A percentile compares a stretch with the other conserved stretches of the same genome.
Evolutionary conservation across 2,797 vertebrate genomes (phyloP).

Genomic region (Botia almorhae): DNA sequence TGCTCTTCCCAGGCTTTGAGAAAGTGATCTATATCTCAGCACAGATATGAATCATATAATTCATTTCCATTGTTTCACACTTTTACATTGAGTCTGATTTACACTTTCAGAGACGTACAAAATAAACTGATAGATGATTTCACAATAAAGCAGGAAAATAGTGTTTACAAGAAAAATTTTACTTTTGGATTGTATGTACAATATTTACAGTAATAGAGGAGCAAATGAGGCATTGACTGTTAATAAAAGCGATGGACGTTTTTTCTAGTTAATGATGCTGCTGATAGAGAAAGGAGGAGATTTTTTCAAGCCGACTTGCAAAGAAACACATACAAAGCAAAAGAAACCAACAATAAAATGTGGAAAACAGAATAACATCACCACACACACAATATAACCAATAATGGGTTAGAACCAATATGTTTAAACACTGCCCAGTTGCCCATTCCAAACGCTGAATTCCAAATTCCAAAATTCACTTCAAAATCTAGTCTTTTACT

Average conservation of each 20-base stretch:
- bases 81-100: constrained; percentile 3
- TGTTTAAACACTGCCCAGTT: no score
- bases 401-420: neutral
- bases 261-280: constrained; percentile 52
- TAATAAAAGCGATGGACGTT: neutral
- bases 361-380: neutral
- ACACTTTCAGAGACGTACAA: constrained; percentile 19
- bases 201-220: neutral
- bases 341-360: neutral
- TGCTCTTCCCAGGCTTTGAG: neutral
- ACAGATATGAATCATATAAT: constrained; percentile 13
- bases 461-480: constrained; percentile 30
- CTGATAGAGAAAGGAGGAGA: constrained; percentile 48
- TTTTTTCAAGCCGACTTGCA: constrained; percentile 45
- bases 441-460: no score
- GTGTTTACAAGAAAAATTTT: neutral
- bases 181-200: neutral
- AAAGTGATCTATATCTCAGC: neutral
- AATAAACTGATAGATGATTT: neutral
- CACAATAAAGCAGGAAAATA: neutral
- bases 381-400: neutral
- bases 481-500: constrained; percentile 41
- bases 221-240: neutral
- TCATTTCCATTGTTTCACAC: neutral
- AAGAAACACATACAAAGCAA: neutral